Evolutionary conservation across 2,113 vertebrate genomes (phyloP).

Genomic region (Cathartes aura): DNA sequence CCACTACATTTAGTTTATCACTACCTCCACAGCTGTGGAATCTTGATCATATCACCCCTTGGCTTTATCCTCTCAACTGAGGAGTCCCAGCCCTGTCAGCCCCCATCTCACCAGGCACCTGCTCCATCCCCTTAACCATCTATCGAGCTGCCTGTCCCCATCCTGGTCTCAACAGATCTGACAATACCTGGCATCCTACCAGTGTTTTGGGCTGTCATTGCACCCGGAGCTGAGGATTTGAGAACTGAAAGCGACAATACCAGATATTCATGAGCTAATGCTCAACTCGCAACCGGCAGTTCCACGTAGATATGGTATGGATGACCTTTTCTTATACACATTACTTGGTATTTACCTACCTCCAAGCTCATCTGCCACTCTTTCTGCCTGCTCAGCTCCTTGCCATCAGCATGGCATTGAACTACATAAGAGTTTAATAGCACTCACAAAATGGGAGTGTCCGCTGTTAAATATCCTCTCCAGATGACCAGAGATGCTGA

Average conservation of each 20-base stretch:
- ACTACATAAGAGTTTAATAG: background rate
- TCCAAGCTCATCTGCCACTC: background rate
- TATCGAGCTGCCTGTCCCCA: background rate
- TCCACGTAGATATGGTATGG: background rate
- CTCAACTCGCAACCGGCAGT: background rate
- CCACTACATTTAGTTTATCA: background rate
- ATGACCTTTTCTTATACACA: background rate
- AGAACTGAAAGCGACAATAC: background rate
- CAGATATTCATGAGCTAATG: background rate
- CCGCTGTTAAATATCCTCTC: background rate
- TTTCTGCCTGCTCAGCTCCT: background rate
- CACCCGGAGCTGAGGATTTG: fast-evolving
- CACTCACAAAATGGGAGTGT: background rate
- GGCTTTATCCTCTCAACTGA: background rate
- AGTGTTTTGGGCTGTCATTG: background rate
- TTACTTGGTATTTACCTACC: background rate
- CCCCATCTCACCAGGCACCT: background rate
- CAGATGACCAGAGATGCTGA: background rate
- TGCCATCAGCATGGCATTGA: background rate
- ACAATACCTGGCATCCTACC: background rate
- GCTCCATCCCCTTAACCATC: background rate
- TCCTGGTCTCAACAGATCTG: background rate
- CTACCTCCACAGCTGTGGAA: background rate
- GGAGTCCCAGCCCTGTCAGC: background rate
- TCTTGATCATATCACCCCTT: background rate